Evolutionary conservation across 1,140 invertebrate species (phyloP).

Genomic region (Tachypleus tridentatus): DNA sequence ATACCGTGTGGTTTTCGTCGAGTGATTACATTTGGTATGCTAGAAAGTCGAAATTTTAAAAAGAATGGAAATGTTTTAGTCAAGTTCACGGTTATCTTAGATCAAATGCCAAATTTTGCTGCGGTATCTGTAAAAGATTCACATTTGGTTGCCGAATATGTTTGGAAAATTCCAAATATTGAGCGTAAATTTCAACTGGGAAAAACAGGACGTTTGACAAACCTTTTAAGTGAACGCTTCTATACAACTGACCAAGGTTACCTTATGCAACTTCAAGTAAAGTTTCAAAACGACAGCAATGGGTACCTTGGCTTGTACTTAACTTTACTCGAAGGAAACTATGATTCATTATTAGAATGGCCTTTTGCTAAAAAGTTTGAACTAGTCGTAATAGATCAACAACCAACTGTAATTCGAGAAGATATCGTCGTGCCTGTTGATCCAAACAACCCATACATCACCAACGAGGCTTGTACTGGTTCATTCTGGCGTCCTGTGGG

Average conservation of each 20-base stretch:
- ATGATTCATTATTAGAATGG: conserved; percentile 19
- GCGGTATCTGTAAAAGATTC: conserved; percentile 7
- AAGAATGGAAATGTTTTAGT: conserved; percentile 6
- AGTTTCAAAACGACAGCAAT: conserved; percentile 12
- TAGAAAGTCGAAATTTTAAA: conserved; percentile 5
- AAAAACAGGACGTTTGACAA: conserved; percentile 1
- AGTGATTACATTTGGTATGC: background rate
- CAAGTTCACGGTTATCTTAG: conserved; percentile 10
- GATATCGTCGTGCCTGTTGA: conserved; percentile 8
- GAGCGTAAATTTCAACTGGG: conserved; percentile 17
- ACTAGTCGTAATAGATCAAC: conserved; percentile 12
- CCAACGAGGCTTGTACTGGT: conserved; percentile 7
- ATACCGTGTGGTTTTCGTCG: conserved; percentile 15
- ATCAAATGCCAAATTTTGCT: conserved; percentile 11
- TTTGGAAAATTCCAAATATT: conserved; percentile 20
- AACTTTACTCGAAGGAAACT: conserved; percentile 20
- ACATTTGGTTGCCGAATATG: conserved; percentile 17
- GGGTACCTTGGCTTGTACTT: conserved; percentile 16
- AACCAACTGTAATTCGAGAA: background rate
- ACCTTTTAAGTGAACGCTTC: conserved; percentile 19
- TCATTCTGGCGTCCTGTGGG: conserved; percentile 18
- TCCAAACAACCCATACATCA: conserved; percentile 6
- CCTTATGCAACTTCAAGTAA: conserved; percentile 20
- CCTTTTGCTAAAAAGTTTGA: conserved; percentile 19
- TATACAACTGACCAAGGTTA: conserved; percentile 22